Evolutionary conservation across 1,140 invertebrate species (phyloP), one percentile per base, ranked within the genome.

Genomic region (Eufriesea mexicana): DNA sequence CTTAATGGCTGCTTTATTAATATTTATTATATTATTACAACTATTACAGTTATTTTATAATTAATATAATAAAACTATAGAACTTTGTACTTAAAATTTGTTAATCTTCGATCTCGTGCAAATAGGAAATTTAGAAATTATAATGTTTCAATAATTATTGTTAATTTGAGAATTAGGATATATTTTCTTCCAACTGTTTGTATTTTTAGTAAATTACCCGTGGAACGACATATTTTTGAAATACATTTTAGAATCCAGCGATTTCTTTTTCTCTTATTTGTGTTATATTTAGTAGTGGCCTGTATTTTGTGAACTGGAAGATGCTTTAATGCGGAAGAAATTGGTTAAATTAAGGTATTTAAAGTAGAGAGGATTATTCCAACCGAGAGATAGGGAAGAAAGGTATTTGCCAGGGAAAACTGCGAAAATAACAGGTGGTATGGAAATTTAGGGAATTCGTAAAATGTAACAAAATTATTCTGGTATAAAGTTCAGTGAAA

Each of bases 291-390:
- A 67, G 23, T 12, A 20, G 35, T 8, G 35, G 35, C 18, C 7
- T 67, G 35, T 67, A 67, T 67, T 67, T 67, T 23, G 10, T 45
- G 35, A 14, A 8, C n/a, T n/a, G 23, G 1, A 42, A n/a, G 35
- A 45, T 5, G 64, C 12, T 45, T 45, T 23, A n/a, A 67, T 8
- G 64, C 23, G 23, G 35, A 67, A 45, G 23, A 45, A 45, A 14
- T 45, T 67, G 35, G 64, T 67, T 20, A n/a, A n/a, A 23, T 67
- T 20, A 16, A 67, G 20, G 35, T 18, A 67, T 67, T 67, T 67
- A 45, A 67, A 67, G 64, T 20, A 67, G 64, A 67, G 35, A 67
- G 35, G 20, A 45, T 67, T 45, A 45, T 67, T 23, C 23, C 64
- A 45, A 67, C 35, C 23, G 64, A 45, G 35, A 45, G 35, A 45